These are phyloP conservation scores for Lacerta bilineata DNA, from an alignment of 2,797 vertebrate species.

Conservation along the genomic window DNA sequence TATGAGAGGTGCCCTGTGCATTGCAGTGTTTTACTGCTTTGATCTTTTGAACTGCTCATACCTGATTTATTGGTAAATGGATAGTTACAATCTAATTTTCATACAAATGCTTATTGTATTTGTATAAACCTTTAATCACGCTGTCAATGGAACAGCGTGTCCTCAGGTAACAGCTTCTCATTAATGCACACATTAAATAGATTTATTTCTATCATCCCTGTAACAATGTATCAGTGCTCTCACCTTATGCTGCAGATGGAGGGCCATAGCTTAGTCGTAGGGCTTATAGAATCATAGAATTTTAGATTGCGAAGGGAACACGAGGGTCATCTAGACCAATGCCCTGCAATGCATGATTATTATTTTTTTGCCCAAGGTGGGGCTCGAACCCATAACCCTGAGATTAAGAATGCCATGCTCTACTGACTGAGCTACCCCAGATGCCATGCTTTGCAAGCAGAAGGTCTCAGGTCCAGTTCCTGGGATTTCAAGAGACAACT, in stretches of 20 bases:
- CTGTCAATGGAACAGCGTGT: background rate
- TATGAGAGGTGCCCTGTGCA: background rate
- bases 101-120: background rate
- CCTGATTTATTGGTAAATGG: background rate
- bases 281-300: too few relatives aligned
- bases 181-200: slow-evolving; percentile 15
- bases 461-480: background rate
- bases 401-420: too few relatives aligned
- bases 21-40: background rate
- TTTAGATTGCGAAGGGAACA: too few relatives aligned
- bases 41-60: slow-evolving; percentile 12
- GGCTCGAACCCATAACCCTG: too few relatives aligned
- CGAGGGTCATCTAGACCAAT: too few relatives aligned
- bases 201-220: slow-evolving; percentile 11
- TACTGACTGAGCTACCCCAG: too few relatives aligned
- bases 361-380: too few relatives aligned
- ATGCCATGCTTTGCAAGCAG: background rate
- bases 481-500: background rate
- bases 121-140: slow-evolving; percentile 20
- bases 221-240: background rate
- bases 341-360: too few relatives aligned
- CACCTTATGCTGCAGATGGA: background rate
- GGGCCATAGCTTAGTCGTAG: background rate
- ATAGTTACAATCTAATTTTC: slow-evolving; percentile 16
- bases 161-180: slow-evolving; percentile 13